Conservation (phyloP, 2,113 vertebrate species). For the Mirounga angustirostris region DNA sequence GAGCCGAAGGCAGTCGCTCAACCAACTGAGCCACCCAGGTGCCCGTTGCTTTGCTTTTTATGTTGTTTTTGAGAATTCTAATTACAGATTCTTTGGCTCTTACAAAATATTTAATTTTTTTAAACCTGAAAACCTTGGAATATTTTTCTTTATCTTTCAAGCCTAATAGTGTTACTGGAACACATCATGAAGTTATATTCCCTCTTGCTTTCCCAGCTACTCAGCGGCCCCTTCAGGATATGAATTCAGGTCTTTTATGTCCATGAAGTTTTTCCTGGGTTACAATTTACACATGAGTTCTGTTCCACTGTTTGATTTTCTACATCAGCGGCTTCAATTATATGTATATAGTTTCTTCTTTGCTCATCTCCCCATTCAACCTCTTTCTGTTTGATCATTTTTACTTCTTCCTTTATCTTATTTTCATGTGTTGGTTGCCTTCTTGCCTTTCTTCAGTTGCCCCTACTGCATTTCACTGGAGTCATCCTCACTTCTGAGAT, state of each 20-base stretch:
- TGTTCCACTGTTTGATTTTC: background rate
- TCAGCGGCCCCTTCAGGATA: background rate
- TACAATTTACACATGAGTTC: background rate
- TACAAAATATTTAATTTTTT: background rate
- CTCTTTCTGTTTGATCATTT: background rate
- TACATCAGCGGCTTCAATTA: background rate
- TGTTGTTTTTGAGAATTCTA: background rate
- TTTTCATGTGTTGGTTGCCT: background rate
- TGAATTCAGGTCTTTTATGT: background rate
- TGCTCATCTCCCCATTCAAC: background rate
- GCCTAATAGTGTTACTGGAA: background rate
- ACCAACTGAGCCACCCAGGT: no score
- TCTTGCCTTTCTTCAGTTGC: no score
- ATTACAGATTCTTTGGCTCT: background rate
- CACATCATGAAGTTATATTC: background rate
- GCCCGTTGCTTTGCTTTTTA: background rate
- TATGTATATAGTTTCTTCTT: background rate
- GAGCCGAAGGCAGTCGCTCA: no score
- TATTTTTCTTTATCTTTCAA: background rate
- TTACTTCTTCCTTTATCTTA: background rate
- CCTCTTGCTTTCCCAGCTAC: background rate
- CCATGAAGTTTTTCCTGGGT: background rate
- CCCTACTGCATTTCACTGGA: no score
- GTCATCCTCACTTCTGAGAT: background rate
- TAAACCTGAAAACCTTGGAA: background rate